These are phyloP conservation scores for Sinocyclocheilus anshuiensis DNA, from an alignment of 2,113 vertebrate species.

Conservation along the genomic window DNA sequence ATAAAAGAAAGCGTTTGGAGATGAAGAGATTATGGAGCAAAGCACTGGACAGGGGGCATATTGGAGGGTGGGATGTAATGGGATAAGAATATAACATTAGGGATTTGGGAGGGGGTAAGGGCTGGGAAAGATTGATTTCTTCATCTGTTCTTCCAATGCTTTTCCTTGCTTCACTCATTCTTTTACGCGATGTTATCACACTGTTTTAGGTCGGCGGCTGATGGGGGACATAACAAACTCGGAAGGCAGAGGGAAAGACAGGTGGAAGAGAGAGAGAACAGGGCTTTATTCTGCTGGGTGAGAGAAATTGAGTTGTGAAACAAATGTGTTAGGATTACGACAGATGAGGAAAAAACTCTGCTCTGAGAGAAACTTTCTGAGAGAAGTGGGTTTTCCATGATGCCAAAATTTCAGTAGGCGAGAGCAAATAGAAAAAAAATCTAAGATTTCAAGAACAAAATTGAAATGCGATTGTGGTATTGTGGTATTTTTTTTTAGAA, in stretches of 20 bases:
- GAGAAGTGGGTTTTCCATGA: not conserved
- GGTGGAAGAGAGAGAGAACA: slow-evolving; percentile 21
- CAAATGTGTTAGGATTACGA: not conserved
- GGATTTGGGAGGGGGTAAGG: not conserved
- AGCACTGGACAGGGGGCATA: slow-evolving; percentile 62
- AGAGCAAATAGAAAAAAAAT: not conserved
- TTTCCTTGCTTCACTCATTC: not conserved
- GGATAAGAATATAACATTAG: slow-evolving; percentile 7
- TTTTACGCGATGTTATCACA: not conserved
- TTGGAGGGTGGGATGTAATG: slow-evolving; percentile 47
- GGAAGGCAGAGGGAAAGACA: slow-evolving; percentile 1
- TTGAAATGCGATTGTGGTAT: not conserved
- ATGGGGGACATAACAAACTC: not conserved
- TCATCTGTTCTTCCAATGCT: not conserved
- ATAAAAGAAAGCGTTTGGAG: slow-evolving; percentile 39
- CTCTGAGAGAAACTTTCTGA: not conserved
- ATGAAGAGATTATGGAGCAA: slow-evolving; percentile 7
- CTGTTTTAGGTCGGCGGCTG: not conserved
- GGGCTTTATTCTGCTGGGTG: not conserved
- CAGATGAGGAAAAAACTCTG: not conserved
- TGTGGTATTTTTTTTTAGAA: not conserved
- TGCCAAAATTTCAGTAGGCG: not conserved
- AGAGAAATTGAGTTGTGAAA: slow-evolving; percentile 27
- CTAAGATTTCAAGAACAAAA: not conserved
- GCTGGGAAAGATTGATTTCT: not conserved